Base-by-base conservation (phyloP, 2,888 invertebrate species). In the Drosophila subquinaria region DNA sequence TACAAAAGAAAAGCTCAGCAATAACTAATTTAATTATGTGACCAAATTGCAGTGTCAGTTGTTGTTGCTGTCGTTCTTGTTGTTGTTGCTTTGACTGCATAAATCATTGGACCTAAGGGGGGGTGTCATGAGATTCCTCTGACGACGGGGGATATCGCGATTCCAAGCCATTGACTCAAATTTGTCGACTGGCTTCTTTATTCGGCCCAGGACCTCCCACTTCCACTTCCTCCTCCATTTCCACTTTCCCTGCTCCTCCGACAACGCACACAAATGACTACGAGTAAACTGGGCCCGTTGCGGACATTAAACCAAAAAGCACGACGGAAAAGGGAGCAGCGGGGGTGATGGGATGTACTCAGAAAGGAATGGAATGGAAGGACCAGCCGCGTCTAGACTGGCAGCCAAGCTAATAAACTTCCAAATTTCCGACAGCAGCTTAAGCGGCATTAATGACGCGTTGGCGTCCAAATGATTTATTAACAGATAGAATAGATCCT, bases 1-100 rank as follows among this genome's bases (percentile, higher is more conserved):
- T 68, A 30, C n/a, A 59, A 42, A 50, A 69, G 57, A 64, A 66
- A 69, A 82, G 83, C 85, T 71, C 51, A 48, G 73, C 76, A 71
- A 71, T 69, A 77, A 73, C 81, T 75, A 80, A 83, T 88, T 83
- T 77, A 88, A 83, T 83, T 88, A 83, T 79, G 69, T 57, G 66
- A 61, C 63, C 76, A 79, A 75, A 77, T 79, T 77, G 77, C 77
- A 77, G 71, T 53, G 57, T 59, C 63, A 70, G 61, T 75, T 70
- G 47, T 56, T 64, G 50, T 43, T 66, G 36, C 56, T 57, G 48
- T 75, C 67, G 47, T 56, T 64, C 47, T 43, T 66, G 36, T 56
- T 57, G 48, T 45, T 51, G 20, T 52, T 61, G 69, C 23, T 35
- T 40, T 59, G 56, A 36, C 30, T 75, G 77, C 72, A 76, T 75